phyloP scores from a whole-genome alignment of 2,888 invertebrate genomes.

The Abrostola triplasia region DNA sequence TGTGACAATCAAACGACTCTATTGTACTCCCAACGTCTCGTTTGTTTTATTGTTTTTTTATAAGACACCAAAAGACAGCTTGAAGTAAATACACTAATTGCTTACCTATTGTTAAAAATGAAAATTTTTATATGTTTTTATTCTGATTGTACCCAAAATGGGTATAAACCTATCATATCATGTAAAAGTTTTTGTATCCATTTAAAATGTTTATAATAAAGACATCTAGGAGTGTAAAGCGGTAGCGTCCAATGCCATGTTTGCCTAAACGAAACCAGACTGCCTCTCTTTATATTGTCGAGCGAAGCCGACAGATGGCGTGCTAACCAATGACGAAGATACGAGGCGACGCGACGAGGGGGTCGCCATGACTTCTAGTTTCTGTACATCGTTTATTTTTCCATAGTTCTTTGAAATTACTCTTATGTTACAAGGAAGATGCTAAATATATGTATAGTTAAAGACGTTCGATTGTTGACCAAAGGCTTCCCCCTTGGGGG shows the following conservation, averaged over 20 bases:
- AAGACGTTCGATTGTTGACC: no score
- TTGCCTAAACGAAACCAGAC: neutral
- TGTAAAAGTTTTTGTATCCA: neutral
- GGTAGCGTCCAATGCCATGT: slow-evolving; percentile 2
- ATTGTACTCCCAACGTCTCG: neutral
- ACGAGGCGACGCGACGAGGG: no score
- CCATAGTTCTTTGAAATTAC: no score
- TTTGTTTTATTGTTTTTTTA: neutral
- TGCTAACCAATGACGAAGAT: neutral
- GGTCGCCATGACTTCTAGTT: no score
- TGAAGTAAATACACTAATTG: no score
- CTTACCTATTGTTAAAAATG: no score
- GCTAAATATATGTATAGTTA: no score
- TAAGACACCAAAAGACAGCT: neutral
- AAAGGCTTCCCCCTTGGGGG: no score
- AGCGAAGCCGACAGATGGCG: slow-evolving; percentile 29
- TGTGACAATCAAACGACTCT: neutral
- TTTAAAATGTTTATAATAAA: neutral
- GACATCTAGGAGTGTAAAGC: slow-evolving; percentile 28
- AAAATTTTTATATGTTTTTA: no score
- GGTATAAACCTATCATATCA: neutral
- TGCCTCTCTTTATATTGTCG: neutral
- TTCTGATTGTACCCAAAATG: no score
- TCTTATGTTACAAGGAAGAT: no score
- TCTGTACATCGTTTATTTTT: no score